phyloP scores from a whole-genome alignment of 30 jellyfish, hydroid and myxozoan species.

The Pseudorhiza aurosa region DNA sequence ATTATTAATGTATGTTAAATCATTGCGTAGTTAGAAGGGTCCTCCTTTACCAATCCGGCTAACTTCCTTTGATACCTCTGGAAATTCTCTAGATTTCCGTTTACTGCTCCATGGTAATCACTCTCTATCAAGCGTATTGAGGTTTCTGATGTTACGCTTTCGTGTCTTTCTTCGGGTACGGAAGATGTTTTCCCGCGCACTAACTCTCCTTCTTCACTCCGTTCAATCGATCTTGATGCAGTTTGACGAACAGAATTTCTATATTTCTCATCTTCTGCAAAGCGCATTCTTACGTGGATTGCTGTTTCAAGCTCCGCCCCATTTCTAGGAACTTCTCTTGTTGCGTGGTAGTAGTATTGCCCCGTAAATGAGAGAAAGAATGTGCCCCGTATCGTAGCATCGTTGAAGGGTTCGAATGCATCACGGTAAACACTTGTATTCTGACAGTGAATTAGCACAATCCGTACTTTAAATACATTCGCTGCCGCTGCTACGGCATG shows the following conservation, averaged over 20 bases:
- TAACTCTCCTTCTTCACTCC: conserved; percentile 55
- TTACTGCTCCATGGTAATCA: background rate
- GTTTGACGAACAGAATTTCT: conserved; percentile 57
- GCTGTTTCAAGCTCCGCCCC: conserved; percentile 30
- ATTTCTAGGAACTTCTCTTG: conserved; percentile 10
- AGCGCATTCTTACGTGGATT: conserved; percentile 40
- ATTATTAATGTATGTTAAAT: too few relatives aligned
- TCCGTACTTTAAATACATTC: conserved; percentile 40
- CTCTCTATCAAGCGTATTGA: background rate
- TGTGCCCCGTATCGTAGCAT: conserved; percentile 30
- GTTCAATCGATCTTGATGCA: conserved; percentile 55
- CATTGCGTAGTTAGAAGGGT: background rate
- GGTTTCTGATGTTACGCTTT: conserved; percentile 11
- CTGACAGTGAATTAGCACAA: conserved; percentile 59
- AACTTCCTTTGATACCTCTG: background rate
- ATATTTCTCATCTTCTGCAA: conserved; percentile 62
- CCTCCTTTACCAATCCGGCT: background rate
- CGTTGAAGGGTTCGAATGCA: conserved; percentile 56
- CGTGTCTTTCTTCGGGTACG: background rate
- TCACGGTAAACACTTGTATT: conserved; percentile 55
- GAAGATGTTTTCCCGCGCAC: conserved; percentile 1
- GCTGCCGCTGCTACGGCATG: conserved; percentile 86
- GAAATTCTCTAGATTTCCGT: background rate
- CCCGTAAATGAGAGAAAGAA: conserved; percentile 57
- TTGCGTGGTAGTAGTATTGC: conserved; percentile 66